These are phyloP conservation scores for Nymphalis urticae DNA, from an alignment of 2,888 invertebrate genomes.

Conservation along the genomic window DNA sequence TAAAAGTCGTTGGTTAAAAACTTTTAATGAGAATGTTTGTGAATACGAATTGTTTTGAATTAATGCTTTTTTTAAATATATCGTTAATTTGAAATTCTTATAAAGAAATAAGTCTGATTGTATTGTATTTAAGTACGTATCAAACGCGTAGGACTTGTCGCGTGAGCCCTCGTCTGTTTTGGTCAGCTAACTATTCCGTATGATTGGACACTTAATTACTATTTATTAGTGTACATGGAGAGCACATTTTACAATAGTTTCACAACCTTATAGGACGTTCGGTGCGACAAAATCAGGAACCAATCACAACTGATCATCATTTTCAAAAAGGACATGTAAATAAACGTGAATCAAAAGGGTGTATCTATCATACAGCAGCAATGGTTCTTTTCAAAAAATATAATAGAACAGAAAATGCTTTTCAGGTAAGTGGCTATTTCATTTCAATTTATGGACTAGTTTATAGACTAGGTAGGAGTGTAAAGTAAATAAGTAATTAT, in stretches of 20 bases:
- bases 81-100: constrained; percentile 20
- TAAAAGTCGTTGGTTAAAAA: constrained; percentile 22
- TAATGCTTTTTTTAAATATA: constrained; percentile 10
- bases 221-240: constrained; percentile 55
- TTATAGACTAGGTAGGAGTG: not conserved
- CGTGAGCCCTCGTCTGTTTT: constrained; percentile 22
- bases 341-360: constrained; percentile 31
- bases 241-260: constrained; percentile 48
- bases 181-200: constrained; percentile 33
- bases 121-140: constrained; percentile 14
- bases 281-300: constrained; percentile 39
- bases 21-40: constrained; percentile 17
- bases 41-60: constrained; percentile 12
- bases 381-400: constrained; percentile 7
- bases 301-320: constrained; percentile 45
- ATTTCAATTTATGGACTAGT: not conserved
- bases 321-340: constrained; percentile 46
- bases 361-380: constrained; percentile 3
- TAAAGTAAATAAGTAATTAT: too few species aligned
- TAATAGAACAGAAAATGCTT: constrained; percentile 6
- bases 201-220: constrained; percentile 51
- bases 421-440: constrained; percentile 37
- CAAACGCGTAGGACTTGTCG: constrained; percentile 25
- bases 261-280: constrained; percentile 52
- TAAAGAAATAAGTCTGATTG: constrained; percentile 6